Evolutionary conservation across 2,113 vertebrate species (phyloP).

Genomic region (Amphilophus citrinellus): DNA sequence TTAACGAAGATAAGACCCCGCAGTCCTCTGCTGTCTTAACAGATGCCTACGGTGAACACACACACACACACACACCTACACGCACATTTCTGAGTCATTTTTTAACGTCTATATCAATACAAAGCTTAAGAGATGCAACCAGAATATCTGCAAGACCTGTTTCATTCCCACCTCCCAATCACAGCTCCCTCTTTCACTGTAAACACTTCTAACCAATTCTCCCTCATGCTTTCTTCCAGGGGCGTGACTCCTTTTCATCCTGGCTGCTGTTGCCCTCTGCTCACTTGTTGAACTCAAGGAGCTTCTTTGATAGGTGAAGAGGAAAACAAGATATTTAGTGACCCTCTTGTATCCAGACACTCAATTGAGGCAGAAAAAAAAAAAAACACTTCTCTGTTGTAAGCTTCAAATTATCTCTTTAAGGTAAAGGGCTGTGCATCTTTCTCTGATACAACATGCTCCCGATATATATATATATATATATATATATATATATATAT

Average conservation of each 20-base stretch:
- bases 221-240: background rate
- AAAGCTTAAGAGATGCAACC: conserved; percentile 10
- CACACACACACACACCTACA: background rate
- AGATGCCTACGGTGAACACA: background rate
- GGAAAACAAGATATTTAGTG: conserved; percentile 51
- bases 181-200: background rate
- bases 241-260: conserved; percentile 4
- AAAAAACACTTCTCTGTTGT: background rate
- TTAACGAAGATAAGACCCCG: conserved; percentile 68
- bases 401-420: conserved; percentile 1
- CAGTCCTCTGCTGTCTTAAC: conserved; percentile 67
- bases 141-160: background rate
- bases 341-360: conserved; percentile 20
- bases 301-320: conserved; percentile 45
- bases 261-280: conserved; percentile 8
- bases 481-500: no score
- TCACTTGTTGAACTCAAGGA: conserved; percentile 42
- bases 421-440: background rate
- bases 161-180: background rate
- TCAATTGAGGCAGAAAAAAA: background rate
- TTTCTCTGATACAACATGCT: background rate
- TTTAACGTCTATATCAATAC: conserved; percentile 28
- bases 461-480: no score
- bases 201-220: background rate
- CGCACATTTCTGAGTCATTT: conserved; percentile 29